Percentiles rank a stretch among this genome's conserved stretches.
Evolutionary conservation across 2,797 vertebrate genomes (phyloP).

Genomic region (Distichodus sexfasciatus): DNA sequence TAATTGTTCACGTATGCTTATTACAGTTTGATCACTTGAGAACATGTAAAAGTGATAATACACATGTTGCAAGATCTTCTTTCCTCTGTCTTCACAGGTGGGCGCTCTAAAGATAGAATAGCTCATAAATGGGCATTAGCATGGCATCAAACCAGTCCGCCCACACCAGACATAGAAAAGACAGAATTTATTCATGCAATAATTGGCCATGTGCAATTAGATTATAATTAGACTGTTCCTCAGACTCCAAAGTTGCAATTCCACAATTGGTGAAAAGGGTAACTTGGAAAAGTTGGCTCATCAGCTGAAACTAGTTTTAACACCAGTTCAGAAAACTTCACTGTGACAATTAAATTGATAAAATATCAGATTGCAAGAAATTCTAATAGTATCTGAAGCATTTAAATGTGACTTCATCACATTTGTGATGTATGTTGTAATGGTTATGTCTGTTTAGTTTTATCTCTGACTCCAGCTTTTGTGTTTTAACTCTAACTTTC

Average conservation of each 20-base stretch:
- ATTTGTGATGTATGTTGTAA: too few relatives aligned
- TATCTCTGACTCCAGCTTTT: too few relatives aligned
- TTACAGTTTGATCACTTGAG: conserved; percentile 28
- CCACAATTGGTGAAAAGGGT: too few relatives aligned
- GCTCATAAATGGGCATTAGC: conserved; percentile 16
- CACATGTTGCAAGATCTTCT: conserved; percentile 42
- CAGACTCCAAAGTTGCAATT: conserved; percentile 5
- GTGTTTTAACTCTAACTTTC: too few relatives aligned
- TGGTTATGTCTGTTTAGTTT: too few relatives aligned
- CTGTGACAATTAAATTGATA: too few relatives aligned
- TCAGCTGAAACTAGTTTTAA: too few relatives aligned
- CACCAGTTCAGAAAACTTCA: too few relatives aligned
- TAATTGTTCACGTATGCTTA: conserved; percentile 33
- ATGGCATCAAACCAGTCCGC: conserved; percentile 16
- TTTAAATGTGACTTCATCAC: too few relatives aligned
- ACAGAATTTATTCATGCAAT: conserved; percentile 11
- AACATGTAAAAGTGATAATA: conserved; percentile 39
- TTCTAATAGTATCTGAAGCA: too few relatives aligned
- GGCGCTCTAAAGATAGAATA: conserved; percentile 24
- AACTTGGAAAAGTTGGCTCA: too few relatives aligned
- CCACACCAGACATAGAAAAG: conserved; percentile 20
- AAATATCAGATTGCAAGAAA: too few relatives aligned
- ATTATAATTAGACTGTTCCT: conserved; percentile 18
- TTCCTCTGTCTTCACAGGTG: conserved; percentile 37
- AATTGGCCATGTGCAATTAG: neutral